Base-by-base conservation (phyloP, 2,888 invertebrate genomes). In the Ormyrus rosae region DNA sequence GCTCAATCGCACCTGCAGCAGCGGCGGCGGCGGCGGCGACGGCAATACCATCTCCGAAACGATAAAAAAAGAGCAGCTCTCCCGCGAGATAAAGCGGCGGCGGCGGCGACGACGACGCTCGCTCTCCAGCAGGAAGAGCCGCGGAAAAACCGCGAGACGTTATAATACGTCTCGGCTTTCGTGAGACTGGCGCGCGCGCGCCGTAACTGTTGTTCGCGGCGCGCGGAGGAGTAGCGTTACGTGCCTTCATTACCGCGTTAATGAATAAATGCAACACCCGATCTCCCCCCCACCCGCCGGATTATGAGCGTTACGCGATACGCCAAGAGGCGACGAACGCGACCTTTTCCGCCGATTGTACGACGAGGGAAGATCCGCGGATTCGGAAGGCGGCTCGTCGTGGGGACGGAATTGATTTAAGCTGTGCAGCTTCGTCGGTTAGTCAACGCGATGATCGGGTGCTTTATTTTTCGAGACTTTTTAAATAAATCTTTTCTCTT, bases 261-360 rank as follows among this genome's bases (percentile, higher is more conserved):
- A 83, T 83, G 85, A 83, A 83, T 83, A 83, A 83, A 85, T 81
- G 81, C 81, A 81, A 80, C 67, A 45, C 19, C 10, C 46, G 11
- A 5, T 70, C 34, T 58, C 56, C 56, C 69, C 68, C 48, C 48
- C 61, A 58, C 71, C 63, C 6, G 5, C 11, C 4, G 5, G 11
- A 13, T 63, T n/a, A 7, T 34, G 53, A 55, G 50, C 50, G 64
- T 78, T 78, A 63, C 48, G 50, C 48, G 64, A 51, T 55, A 19
- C 53, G 34, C 46, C 64, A 46, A 48, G 70, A 50, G 6, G 19
- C n/a, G 46, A 34, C 55, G 34, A 55, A 68, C 63, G 63, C 63
- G 45, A 48, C 55, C 19, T 19, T 34, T 34, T 34, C 34, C 34
- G 34, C 34, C 34, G 34, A 34, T 34, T 34, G 34, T 34, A 3